phyloP scores from a whole-genome alignment of 2,888 invertebrate genomes.

The Cerastis rubricosa region DNA sequence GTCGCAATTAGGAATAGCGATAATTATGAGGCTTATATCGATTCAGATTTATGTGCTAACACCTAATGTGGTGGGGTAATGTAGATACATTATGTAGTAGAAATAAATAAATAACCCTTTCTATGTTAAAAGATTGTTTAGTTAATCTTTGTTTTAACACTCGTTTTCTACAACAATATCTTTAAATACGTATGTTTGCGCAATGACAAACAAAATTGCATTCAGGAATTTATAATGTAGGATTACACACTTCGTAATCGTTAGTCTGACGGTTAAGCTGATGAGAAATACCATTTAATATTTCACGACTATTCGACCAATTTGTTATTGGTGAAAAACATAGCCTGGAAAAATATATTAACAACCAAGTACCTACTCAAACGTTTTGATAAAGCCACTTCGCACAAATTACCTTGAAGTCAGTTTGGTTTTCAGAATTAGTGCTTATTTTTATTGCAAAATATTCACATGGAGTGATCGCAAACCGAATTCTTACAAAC shows the following conservation, averaged over 20 bases:
- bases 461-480: neutral
- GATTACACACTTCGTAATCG: too few species aligned
- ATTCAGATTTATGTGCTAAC: slow-evolving; percentile 19
- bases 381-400: too few species aligned
- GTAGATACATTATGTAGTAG: neutral
- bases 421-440: too few species aligned
- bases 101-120: too few species aligned
- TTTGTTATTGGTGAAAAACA: neutral
- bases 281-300: neutral
- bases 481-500: neutral
- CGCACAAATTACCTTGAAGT: too few species aligned
- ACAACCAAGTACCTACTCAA: too few species aligned
- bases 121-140: too few species aligned
- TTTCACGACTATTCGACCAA: neutral
- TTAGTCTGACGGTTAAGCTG: neutral
- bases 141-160: neutral
- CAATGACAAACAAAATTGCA: neutral
- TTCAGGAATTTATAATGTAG: too few species aligned
- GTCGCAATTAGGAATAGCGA: slow-evolving; percentile 24
- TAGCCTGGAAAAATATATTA: too few species aligned
- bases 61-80: neutral
- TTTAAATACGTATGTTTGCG: neutral
- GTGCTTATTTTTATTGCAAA: too few species aligned
- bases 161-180: neutral
- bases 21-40: slow-evolving; percentile 1